Percentiles rank a stretch among this genome's conserved stretches.
phyloP scores from a whole-genome alignment of 2,113 vertebrate genomes.

The Monopterus albus region DNA sequence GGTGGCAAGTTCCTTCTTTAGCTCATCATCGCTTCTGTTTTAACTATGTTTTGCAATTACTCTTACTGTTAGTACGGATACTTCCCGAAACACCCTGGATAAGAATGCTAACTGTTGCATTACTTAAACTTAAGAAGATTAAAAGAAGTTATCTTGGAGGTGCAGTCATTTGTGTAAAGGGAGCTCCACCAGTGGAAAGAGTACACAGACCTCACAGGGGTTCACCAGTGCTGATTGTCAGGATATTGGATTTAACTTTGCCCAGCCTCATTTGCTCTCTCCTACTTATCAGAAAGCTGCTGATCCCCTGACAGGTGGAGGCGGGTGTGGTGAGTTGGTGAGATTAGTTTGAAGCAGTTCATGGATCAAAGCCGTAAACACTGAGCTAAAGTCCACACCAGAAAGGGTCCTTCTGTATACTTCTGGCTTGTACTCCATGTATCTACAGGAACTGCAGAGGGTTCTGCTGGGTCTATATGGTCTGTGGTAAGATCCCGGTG shows the following conservation, averaged over 20 bases:
- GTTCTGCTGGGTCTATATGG: conserved; percentile 20
- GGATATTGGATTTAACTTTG: conserved; percentile 27
- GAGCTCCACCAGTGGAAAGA: conserved; percentile 2
- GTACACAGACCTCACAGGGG: not conserved
- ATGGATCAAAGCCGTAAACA: conserved; percentile 46
- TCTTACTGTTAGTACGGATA: not conserved
- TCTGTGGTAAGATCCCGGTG: conserved; percentile 28
- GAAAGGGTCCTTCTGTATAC: conserved; percentile 29
- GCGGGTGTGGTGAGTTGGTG: conserved; percentile 14
- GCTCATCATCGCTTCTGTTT: not conserved
- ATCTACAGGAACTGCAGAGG: conserved; percentile 11
- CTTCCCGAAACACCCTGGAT: not conserved
- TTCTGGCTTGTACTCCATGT: conserved; percentile 8
- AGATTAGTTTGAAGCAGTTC: conserved; percentile 32
- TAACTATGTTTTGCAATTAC: not conserved
- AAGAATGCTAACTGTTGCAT: not conserved
- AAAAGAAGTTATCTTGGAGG: not conserved
- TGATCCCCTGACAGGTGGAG: conserved; percentile 39
- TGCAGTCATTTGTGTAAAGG: conserved; percentile 4
- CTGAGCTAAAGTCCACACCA: conserved; percentile 33
- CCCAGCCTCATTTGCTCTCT: conserved; percentile 12
- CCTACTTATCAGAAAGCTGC: conserved; percentile 23
- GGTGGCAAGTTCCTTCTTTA: not conserved
- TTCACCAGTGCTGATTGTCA: conserved; percentile 9
- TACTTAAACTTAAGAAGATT: not conserved